phyloP scores from a whole-genome alignment of 2,113 vertebrate species.

The Pogona vitticeps region DNA sequence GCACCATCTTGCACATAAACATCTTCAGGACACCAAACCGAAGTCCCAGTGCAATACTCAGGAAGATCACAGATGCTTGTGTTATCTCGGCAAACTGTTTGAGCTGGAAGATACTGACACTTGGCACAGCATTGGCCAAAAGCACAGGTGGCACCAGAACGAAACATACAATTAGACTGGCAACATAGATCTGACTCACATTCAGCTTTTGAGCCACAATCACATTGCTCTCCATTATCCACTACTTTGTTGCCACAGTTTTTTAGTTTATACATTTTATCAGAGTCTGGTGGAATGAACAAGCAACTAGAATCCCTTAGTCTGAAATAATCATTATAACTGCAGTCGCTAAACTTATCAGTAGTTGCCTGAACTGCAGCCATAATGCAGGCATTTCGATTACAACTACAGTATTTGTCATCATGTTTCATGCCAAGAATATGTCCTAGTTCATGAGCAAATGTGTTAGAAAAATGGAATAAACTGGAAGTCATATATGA shows the following conservation, averaged over 20 bases:
- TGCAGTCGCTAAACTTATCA: conserved; percentile 45
- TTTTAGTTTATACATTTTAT: background rate
- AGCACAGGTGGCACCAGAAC: conserved; percentile 29
- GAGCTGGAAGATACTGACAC: conserved; percentile 67
- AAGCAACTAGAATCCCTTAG: conserved; percentile 52
- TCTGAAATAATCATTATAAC: conserved; percentile 56
- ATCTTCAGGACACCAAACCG: conserved; percentile 69
- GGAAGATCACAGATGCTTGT: conserved; percentile 73
- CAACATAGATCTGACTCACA: conserved; percentile 24
- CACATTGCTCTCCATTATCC: conserved; percentile 33
- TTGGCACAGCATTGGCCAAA: conserved; percentile 33
- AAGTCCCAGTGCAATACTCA: conserved; percentile 74
- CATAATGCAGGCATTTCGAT: background rate
- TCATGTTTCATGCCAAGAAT: conserved; percentile 14
- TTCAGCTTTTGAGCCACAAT: conserved; percentile 26
- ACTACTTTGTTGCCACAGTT: conserved; percentile 42
- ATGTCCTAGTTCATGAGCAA: conserved; percentile 42
- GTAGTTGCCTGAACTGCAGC: fast-evolving
- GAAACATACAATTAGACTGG: conserved; percentile 19
- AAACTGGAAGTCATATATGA: background rate
- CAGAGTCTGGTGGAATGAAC: background rate
- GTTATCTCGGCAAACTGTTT: conserved; percentile 64
- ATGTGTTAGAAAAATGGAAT: background rate
- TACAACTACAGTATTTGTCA: background rate
- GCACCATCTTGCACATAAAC: conserved; percentile 76